Conservation (phyloP, 2,888 invertebrate species). For the Emmelina monodactyla region DNA sequence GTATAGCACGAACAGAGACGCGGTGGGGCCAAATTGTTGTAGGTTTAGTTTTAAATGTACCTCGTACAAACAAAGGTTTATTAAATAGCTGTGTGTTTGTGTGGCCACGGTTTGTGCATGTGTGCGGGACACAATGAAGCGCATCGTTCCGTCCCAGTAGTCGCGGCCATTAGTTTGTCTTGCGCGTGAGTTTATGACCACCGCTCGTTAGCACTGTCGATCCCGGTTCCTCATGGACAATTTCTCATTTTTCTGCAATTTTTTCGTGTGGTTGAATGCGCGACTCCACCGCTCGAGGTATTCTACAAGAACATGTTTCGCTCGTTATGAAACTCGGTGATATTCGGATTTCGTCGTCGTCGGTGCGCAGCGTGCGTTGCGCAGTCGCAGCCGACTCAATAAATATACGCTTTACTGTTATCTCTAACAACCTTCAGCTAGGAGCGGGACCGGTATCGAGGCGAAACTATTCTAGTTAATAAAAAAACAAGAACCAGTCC, state of each 20-base stretch:
- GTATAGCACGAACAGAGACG: slow-evolving; percentile 53
- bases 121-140: slow-evolving; percentile 36
- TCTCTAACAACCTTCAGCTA: slow-evolving; percentile 52
- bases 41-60: slow-evolving; percentile 35
- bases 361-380: slow-evolving; percentile 31
- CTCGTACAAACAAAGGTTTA: no score
- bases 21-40: slow-evolving; percentile 40
- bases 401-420: slow-evolving; percentile 61
- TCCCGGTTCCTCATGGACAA: slow-evolving; percentile 17
- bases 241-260: slow-evolving; percentile 18
- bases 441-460: slow-evolving; percentile 49
- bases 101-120: no score
- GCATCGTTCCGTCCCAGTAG: slow-evolving; percentile 45
- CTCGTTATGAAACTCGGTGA: slow-evolving; percentile 62
- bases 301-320: slow-evolving; percentile 51
- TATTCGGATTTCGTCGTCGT: slow-evolving; percentile 54
- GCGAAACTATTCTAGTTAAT: slow-evolving; percentile 63
- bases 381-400: slow-evolving; percentile 41
- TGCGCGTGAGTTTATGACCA: slow-evolving; percentile 22
- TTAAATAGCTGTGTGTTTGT: no score
- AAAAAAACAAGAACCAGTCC: slow-evolving; percentile 59
- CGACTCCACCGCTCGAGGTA: slow-evolving; percentile 37
- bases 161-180: slow-evolving; percentile 38
- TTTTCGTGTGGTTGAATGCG: slow-evolving; percentile 13
- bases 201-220: slow-evolving; percentile 18